Evolutionary conservation across 1,140 invertebrate genomes (phyloP).

Genomic region (Zaprionus camerounensis): DNA sequence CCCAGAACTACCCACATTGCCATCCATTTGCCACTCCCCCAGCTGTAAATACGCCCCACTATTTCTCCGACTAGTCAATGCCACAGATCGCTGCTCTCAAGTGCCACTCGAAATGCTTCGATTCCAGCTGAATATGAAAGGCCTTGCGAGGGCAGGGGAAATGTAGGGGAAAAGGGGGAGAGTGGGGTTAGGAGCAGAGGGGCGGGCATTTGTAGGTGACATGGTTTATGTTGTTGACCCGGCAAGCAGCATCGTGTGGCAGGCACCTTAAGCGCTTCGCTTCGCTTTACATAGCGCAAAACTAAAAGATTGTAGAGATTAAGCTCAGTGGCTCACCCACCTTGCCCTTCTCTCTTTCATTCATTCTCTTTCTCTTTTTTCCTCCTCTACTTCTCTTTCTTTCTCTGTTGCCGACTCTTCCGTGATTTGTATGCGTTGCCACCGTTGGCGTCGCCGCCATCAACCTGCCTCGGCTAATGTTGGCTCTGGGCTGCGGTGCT

Average conservation of each 20-base stretch:
- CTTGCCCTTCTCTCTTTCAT: slow-evolving; percentile 4
- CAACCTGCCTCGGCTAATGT: slow-evolving; percentile 44
- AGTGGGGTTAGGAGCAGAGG: background rate
- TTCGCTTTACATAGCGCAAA: slow-evolving; percentile 75
- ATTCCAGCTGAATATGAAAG: slow-evolving; percentile 60
- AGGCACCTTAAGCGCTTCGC: slow-evolving; percentile 61
- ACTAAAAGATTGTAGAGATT: slow-evolving; percentile 77
- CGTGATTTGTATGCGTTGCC: slow-evolving; percentile 76
- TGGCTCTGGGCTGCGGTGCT: slow-evolving; percentile 17
- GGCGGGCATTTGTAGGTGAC: slow-evolving; percentile 28
- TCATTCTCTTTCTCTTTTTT: background rate
- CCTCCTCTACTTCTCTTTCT: slow-evolving; percentile 19
- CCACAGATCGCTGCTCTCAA: slow-evolving; percentile 59
- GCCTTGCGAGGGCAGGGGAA: slow-evolving; percentile 15
- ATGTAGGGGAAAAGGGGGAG: background rate
- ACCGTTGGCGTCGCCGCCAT: slow-evolving; percentile 56
- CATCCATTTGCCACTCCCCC: background rate
- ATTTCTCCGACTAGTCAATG: slow-evolving; percentile 49
- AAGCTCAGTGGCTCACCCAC: slow-evolving; percentile 35
- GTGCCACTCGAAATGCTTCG: slow-evolving; percentile 67
- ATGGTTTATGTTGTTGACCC: slow-evolving; percentile 65
- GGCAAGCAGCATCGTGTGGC: slow-evolving; percentile 35
- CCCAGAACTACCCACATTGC: background rate
- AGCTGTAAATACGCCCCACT: slow-evolving; percentile 17
- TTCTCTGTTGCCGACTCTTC: slow-evolving; percentile 26